Evolutionary conservation across 2,888 invertebrate species (phyloP).

Genomic region (Caenorhabditis japonica): DNA sequence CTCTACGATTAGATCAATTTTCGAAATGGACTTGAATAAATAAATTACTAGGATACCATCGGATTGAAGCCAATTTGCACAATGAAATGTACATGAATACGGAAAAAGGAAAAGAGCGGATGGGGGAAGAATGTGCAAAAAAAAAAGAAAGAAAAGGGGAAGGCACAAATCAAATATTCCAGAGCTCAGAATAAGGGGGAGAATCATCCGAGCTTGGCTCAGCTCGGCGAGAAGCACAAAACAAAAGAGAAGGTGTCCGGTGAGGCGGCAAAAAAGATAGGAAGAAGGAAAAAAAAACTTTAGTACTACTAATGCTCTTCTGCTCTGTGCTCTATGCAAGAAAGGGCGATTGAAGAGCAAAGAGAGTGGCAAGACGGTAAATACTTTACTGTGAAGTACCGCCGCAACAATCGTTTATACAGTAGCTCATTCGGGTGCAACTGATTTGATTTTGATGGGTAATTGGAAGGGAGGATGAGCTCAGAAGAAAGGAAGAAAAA

Average conservation of each 20-base stretch:
- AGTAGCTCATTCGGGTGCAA: no score
- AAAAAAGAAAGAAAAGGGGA: slow-evolving; percentile 25
- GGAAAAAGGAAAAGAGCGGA: no score
- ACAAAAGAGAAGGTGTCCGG: slow-evolving; percentile 22
- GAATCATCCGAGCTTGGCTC: no score
- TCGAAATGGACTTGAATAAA: slow-evolving; percentile 20
- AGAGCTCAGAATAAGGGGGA: slow-evolving; percentile 16
- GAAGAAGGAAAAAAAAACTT: slow-evolving; percentile 7
- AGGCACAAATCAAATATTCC: slow-evolving; percentile 50
- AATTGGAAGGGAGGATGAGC: no score
- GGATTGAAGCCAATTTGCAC: slow-evolving; percentile 24
- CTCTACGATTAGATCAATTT: slow-evolving; percentile 27
- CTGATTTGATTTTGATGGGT: no score
- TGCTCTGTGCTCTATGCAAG: slow-evolving; percentile 8
- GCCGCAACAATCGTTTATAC: background rate
- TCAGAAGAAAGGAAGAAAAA: no score
- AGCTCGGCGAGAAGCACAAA: slow-evolving; percentile 12
- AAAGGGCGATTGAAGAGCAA: slow-evolving; percentile 15
- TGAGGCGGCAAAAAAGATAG: slow-evolving; percentile 25
- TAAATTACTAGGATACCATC: slow-evolving; percentile 1
- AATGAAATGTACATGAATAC: slow-evolving; percentile 7
- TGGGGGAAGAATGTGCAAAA: slow-evolving; percentile 2
- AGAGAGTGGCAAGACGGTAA: slow-evolving; percentile 23
- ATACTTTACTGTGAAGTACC: slow-evolving; percentile 39
- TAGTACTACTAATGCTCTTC: slow-evolving; percentile 9